Conservation (phyloP, 2,797 vertebrate genomes). For the Octomys mimax region DNA sequence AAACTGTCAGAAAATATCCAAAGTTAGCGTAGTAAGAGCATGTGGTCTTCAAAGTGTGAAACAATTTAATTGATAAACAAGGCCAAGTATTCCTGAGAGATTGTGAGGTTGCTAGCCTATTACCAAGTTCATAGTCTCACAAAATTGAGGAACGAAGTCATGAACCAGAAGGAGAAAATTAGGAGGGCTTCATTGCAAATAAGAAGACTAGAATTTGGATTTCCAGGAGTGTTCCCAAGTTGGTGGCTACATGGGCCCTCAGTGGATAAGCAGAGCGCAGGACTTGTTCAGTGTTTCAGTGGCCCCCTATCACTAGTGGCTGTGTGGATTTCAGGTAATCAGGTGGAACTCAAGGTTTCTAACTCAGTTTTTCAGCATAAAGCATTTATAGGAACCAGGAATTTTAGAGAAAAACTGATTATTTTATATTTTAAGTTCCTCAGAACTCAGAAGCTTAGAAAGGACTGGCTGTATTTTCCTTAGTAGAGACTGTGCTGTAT, state of each 20-base stretch:
- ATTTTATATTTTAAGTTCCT: not conserved
- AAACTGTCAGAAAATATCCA: not conserved
- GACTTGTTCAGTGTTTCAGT: not conserved
- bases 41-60: not conserved
- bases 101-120: not conserved
- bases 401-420: not conserved
- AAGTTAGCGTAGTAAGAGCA: not conserved
- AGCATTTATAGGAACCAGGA: not conserved
- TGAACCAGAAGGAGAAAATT: not conserved
- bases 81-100: not conserved
- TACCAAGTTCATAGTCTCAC: not conserved
- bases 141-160: not conserved
- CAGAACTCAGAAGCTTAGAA: not conserved
- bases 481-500: not conserved
- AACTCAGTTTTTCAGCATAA: not conserved
- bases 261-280: not conserved
- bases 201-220: not conserved
- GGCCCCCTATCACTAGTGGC: not conserved
- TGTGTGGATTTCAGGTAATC: not conserved
- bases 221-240: not conserved
- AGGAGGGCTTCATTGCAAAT: not conserved
- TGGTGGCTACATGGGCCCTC: not conserved
- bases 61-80: slow-evolving; percentile 20
- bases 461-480: not conserved
- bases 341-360: not conserved